Evolutionary conservation across 2,888 invertebrate genomes (phyloP).

Genomic region (Resseliella maxima): DNA sequence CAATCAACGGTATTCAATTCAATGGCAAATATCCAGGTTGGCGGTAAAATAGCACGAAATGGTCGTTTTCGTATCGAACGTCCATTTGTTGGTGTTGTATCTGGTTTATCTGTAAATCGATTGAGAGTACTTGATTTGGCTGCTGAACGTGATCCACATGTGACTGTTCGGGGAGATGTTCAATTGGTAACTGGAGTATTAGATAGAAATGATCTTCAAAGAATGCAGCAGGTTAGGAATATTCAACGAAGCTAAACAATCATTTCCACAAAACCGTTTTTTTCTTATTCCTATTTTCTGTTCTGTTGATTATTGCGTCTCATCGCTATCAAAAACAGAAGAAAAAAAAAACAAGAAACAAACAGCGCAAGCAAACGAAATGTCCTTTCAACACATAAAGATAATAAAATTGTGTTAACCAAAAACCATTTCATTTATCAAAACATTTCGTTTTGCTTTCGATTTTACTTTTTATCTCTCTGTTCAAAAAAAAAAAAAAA

Average conservation of each 20-base stretch:
- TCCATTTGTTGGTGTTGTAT: constrained; percentile 87
- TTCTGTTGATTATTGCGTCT: background rate
- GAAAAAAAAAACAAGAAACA: background rate
- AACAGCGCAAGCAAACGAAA: background rate
- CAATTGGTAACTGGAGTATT: constrained; percentile 80
- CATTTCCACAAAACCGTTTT: background rate
- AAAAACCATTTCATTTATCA: too few species aligned
- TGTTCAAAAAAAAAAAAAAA: too few species aligned
- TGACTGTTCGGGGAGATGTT: constrained; percentile 85
- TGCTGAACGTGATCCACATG: constrained; percentile 83
- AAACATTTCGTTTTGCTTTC: background rate
- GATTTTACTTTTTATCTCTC: too few species aligned
- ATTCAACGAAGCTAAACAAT: background rate
- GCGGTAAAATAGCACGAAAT: constrained; percentile 74
- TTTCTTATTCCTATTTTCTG: background rate
- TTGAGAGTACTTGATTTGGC: constrained; percentile 86
- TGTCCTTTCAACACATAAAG: background rate
- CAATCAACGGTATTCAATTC: constrained; percentile 91
- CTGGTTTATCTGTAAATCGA: constrained; percentile 90
- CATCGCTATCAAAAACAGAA: background rate
- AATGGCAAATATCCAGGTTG: constrained; percentile 88
- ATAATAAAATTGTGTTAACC: too few species aligned
- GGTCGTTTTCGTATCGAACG: constrained; percentile 78
- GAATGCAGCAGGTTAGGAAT: constrained; percentile 84
- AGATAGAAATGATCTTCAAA: constrained; percentile 81